phyloP scores from a whole-genome alignment of 53 echinoderm and acorn worm species.

The Zoroaster sp. region DNA sequence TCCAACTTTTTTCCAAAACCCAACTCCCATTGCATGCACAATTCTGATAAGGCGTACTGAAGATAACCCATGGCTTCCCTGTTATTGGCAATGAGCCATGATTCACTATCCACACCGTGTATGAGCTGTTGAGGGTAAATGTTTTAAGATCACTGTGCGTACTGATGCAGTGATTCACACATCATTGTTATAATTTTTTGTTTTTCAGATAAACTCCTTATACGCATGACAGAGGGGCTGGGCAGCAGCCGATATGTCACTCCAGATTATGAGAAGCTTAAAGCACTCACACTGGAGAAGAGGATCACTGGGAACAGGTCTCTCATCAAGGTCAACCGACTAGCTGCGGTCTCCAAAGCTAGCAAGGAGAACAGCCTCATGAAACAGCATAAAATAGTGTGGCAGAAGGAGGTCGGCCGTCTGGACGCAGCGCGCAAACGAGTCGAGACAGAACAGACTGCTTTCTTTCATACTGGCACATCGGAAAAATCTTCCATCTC shows the following conservation, averaged over 20 bases:
- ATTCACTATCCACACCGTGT: too few relatives aligned
- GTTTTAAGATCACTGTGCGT: too few relatives aligned
- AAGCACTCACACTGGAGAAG: conserved; percentile 75
- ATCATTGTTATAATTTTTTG: neutral
- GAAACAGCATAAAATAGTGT: conserved; percentile 86
- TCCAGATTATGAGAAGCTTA: conserved; percentile 87
- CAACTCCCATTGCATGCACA: too few relatives aligned
- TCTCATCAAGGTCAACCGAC: conserved; percentile 66
- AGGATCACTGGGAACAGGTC: conserved; percentile 84
- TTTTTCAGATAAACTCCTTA: conserved; percentile 78
- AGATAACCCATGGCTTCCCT: too few relatives aligned
- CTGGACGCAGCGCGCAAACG: conserved; percentile 61
- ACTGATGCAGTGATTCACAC: too few relatives aligned
- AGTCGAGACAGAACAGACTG: conserved; percentile 36
- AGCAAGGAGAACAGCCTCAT: conserved; percentile 80
- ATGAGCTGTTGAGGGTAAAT: too few relatives aligned
- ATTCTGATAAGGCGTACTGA: too few relatives aligned
- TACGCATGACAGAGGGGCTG: conserved; percentile 88
- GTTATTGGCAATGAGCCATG: too few relatives aligned
- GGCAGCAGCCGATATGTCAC: conserved; percentile 78
- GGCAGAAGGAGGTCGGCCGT: conserved; percentile 70
- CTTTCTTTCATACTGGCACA: conserved; percentile 33
- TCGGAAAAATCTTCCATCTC: conserved; percentile 77
- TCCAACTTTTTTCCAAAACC: neutral
- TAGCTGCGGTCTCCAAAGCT: conserved; percentile 67